These are phyloP conservation scores for Diloba caeruleocephala DNA, from an alignment of 2,888 invertebrate species.

Conservation along the genomic window DNA sequence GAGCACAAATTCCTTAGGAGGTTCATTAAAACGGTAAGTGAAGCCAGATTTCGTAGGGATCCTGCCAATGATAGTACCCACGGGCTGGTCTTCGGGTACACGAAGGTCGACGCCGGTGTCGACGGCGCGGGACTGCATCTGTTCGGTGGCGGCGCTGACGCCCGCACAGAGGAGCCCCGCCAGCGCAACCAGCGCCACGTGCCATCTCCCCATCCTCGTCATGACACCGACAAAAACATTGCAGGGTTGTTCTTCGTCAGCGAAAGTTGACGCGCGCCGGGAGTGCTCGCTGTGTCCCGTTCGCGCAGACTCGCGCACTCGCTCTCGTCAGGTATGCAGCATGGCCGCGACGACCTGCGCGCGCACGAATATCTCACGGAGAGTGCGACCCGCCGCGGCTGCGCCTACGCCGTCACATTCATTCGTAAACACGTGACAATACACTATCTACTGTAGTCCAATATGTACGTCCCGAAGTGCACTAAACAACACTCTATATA, in stretches of 20 bases:
- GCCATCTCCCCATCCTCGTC: constrained; percentile 85
- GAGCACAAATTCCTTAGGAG: constrained; percentile 95
- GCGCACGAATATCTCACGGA: constrained; percentile 88
- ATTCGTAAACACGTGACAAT: constrained; percentile 88
- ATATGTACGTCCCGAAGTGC: constrained; percentile 45
- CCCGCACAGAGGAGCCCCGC: constrained; percentile 78
- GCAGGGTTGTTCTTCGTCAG: constrained; percentile 78
- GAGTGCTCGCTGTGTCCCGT: constrained; percentile 82
- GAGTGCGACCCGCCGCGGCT: constrained; percentile 83
- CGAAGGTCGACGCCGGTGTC: constrained; percentile 96
- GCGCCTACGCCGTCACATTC: constrained; percentile 87
- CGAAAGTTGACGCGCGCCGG: constrained; percentile 76
- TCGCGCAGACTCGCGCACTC: constrained; percentile 85
- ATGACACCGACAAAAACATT: constrained; percentile 83
- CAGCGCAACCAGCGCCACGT: constrained; percentile 84
- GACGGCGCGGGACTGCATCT: constrained; percentile 96
- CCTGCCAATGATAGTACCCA: constrained; percentile 95
- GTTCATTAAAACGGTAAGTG: constrained; percentile 97
- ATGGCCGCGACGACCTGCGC: constrained; percentile 88
- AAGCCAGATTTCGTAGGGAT: constrained; percentile 96
- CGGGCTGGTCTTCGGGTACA: constrained; percentile 95
- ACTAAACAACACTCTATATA: constrained; percentile 42
- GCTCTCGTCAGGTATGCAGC: constrained; percentile 88
- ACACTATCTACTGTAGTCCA: constrained; percentile 70
- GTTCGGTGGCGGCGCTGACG: constrained; percentile 83